Base-by-base conservation (phyloP, 2,113 vertebrate genomes). In the Ursus arctos region DNA sequence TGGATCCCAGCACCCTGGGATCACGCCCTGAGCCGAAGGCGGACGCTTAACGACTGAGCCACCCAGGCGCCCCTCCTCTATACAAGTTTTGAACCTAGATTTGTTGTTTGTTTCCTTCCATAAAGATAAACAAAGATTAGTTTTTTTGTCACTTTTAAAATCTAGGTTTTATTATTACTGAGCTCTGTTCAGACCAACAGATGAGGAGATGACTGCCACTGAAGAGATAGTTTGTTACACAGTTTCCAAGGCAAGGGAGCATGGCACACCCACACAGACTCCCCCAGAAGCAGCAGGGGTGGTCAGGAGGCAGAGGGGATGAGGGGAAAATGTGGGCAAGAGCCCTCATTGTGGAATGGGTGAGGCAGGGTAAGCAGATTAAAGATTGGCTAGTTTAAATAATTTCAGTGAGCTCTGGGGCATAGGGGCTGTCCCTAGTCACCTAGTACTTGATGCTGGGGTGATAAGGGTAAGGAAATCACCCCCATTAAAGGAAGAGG, bases 141-240 rank as follows among this genome's bases (percentile, higher is more conserved):
- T 21, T 49, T 59, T 59, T 93, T 69, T 80, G 47, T 92, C 24
- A 61, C 24, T 91, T 83, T 96, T 51, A 79, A 72, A 86, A 83
- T 77, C 15, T 71, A 15, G 7, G 11, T 69, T 88, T 83, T 33
- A 74, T 87, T 72, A 57, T 55, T 63, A 59, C 89, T 88, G 57
- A 55, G 3, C 28, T 92, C 10, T 36, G 49, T 1, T 87, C 21
- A 74, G 14, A 87, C 3, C 18, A 36, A 79, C 12, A 92, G 22
- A 55, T 79, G 16, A 80, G 24, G 12, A 71, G 94, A 93, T 47
- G 81, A 55, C 1, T 88, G 84, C 18, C 51, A 93, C 12, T 22
- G 21, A 51, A 81, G 91, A 88, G 33, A 31, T 1, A 61, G 36
- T 21, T 31, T 67, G 24, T 49, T 84, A 47, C 12, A 33, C 1